These are phyloP conservation scores for Aphis craccivora DNA, from an alignment of 1,140 invertebrate species.

Conservation along the genomic window DNA sequence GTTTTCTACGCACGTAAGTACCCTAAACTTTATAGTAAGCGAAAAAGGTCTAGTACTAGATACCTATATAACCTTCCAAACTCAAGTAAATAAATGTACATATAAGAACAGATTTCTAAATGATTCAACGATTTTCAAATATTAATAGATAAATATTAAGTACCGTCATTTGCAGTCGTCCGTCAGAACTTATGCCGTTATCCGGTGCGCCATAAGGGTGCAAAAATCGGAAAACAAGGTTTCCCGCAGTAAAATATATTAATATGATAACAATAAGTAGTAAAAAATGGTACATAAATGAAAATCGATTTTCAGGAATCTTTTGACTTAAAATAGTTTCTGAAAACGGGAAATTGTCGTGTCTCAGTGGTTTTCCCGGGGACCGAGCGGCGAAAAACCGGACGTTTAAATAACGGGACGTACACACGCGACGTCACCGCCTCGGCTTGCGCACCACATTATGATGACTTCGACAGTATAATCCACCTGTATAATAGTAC, in stretches of 20 bases:
- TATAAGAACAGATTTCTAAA: background rate
- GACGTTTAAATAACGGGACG: background rate
- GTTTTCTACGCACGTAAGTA: background rate
- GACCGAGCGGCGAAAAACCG: no score
- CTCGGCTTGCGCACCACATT: background rate
- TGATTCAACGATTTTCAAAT: background rate
- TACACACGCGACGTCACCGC: no score
- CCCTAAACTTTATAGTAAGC: background rate
- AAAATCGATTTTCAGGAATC: background rate
- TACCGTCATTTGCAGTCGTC: background rate
- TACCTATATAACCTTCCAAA: no score
- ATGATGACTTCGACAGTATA: background rate
- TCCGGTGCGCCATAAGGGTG: background rate
- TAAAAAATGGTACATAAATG: background rate
- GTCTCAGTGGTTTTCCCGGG: background rate
- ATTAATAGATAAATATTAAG: background rate
- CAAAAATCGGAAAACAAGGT: background rate
- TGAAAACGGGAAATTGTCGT: background rate
- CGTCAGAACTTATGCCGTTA: background rate
- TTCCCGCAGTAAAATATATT: no score
- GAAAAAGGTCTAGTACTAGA: background rate
- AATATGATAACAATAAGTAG: no score
- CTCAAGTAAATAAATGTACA: no score
- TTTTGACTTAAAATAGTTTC: background rate
- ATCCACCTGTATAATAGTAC: background rate